Evolutionary conservation across 2,113 vertebrate genomes (phyloP).

Genomic region (Hyaena hyaena): DNA sequence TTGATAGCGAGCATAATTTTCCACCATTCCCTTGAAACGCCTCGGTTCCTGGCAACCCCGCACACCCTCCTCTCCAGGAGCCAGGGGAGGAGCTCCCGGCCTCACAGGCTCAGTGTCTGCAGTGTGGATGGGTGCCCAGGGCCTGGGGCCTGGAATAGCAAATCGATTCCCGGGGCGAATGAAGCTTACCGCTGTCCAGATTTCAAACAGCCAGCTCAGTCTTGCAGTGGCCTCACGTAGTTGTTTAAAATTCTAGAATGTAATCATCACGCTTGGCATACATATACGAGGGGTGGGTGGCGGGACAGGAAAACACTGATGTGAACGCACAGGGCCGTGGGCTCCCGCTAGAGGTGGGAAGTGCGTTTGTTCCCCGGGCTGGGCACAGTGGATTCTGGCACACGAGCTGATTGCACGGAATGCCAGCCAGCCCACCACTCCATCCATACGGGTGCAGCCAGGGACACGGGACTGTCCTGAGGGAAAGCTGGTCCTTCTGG

Average conservation of each 20-base stretch:
- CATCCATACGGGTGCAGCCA: neutral
- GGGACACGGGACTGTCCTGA: neutral
- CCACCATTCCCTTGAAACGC: neutral
- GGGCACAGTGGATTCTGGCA: neutral
- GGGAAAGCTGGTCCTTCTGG: neutral
- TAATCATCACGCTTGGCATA: neutral
- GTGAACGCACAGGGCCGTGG: neutral
- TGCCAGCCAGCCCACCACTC: neutral
- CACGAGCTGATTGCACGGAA: neutral
- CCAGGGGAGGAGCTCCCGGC: fast-evolving
- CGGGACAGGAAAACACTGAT: neutral
- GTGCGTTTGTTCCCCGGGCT: neutral
- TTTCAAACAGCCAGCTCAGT: neutral
- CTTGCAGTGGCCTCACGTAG: neutral
- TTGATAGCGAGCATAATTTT: neutral
- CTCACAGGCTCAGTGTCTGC: neutral
- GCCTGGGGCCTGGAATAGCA: neutral
- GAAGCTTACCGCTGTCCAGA: neutral
- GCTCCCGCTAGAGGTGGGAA: neutral
- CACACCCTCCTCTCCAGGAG: neutral
- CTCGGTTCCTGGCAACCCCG: neutral
- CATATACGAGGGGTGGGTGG: neutral
- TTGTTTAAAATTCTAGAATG: neutral
- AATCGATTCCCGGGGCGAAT: neutral
- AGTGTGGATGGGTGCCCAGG: neutral